Evolutionary conservation across 2,797 vertebrate genomes (phyloP).

Genomic region (Melanitta fusca): DNA sequence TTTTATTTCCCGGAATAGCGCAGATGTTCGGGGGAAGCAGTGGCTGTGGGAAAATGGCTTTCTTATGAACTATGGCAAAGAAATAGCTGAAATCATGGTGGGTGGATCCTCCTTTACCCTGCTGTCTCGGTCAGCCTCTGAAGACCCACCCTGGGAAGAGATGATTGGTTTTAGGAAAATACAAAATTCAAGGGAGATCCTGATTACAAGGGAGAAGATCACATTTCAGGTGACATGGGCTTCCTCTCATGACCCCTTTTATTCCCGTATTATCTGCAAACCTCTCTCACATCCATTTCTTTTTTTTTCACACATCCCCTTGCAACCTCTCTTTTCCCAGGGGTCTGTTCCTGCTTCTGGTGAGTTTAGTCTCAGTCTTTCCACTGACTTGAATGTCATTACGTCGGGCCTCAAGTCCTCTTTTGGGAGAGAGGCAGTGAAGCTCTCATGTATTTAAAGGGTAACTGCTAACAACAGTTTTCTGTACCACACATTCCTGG

Average conservation of each 20-base stretch:
- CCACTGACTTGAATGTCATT: background rate
- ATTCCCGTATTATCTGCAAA: background rate
- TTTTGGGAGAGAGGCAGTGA: background rate
- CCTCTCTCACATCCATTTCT: background rate
- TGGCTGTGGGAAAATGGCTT: background rate
- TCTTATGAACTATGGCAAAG: background rate
- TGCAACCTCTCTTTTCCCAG: background rate
- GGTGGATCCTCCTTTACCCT: background rate
- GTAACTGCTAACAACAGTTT: background rate
- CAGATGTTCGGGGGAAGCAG: background rate
- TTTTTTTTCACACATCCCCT: background rate
- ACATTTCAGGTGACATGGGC: background rate
- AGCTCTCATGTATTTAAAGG: background rate
- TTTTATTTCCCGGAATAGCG: background rate
- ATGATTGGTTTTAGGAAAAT: background rate
- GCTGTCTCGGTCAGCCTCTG: background rate
- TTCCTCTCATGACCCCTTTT: background rate
- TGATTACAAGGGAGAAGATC: background rate
- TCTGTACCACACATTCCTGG: background rate
- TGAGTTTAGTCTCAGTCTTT: background rate
- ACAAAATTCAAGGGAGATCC: background rate
- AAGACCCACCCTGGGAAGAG: background rate
- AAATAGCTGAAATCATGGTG: constrained; percentile 4
- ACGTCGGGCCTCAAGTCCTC: background rate
- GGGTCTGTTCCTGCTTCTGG: background rate